phyloP scores from a whole-genome alignment of 1,140 invertebrate species.

The Condylostylus longicornis region DNA sequence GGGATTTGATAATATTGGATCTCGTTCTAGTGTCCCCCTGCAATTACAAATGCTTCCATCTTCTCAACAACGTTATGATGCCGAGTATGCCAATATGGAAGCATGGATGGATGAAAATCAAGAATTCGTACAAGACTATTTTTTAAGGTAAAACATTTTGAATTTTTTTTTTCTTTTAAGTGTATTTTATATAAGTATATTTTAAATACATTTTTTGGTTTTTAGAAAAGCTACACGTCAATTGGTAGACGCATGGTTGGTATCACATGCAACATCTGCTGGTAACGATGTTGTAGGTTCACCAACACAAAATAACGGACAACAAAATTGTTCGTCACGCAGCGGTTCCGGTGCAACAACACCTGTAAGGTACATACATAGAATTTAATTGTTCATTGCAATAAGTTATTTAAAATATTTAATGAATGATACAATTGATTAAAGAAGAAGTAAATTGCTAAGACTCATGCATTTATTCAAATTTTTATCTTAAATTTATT shows the following conservation, averaged over 20 bases:
- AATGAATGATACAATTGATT: background rate
- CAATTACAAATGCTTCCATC: constrained; percentile 20
- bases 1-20: constrained; percentile 34
- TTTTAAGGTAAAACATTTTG: constrained; percentile 54
- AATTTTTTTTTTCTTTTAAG: background rate
- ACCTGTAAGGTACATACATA: constrained; percentile 66
- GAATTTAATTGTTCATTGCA: constrained; percentile 5
- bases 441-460: background rate
- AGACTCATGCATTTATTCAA: background rate
- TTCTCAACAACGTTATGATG: constrained; percentile 49
- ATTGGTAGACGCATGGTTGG: constrained; percentile 81
- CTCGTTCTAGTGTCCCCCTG: constrained; percentile 36
- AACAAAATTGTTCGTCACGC: constrained; percentile 35
- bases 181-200: background rate
- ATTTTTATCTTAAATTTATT: background rate
- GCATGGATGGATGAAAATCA: constrained; percentile 93
- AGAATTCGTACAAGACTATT: constrained; percentile 88
- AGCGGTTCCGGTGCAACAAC: constrained; percentile 67
- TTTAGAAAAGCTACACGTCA: constrained; percentile 77
- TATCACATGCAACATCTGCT: constrained; percentile 65
- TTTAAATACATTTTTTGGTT: constrained; percentile 11
- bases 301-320: constrained; percentile 39
- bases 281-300: constrained; percentile 39
- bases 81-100: constrained; percentile 72
- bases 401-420: background rate